A percentile compares a stretch with the other conserved stretches of the same genome.
Conservation (phyloP, 2,113 vertebrate species). For the Corythoichthys intestinalis region DNA sequence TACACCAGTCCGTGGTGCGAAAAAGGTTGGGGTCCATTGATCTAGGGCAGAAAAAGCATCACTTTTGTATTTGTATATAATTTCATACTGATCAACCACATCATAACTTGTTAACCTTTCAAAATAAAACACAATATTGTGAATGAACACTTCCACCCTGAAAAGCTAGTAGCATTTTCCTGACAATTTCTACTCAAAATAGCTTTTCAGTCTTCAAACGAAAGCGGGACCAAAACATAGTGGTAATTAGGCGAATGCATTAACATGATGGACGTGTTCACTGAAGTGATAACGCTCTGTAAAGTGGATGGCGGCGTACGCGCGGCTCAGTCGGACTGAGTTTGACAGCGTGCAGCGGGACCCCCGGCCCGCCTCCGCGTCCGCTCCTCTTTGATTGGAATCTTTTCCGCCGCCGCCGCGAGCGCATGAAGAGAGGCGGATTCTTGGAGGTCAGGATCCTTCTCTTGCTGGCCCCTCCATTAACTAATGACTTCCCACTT, state of each 20-base stretch:
- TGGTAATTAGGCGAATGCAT: constrained; percentile 36
- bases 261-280: constrained; percentile 42
- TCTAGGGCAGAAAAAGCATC: background rate
- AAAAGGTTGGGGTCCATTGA: background rate
- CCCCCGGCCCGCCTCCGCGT: constrained; percentile 26
- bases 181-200: background rate
- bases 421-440: constrained; percentile 14
- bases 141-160: background rate
- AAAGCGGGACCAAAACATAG: constrained; percentile 1
- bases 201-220: constrained; percentile 6
- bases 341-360: constrained; percentile 53
- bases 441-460: constrained; percentile 38
- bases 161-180: background rate
- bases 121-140: background rate
- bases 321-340: constrained; percentile 26
- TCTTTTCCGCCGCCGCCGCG: constrained; percentile 27
- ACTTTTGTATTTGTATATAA: background rate
- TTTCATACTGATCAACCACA: background rate
- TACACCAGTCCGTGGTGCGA: background rate
- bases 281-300: constrained; percentile 19
- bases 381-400: constrained; percentile 49
- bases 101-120: background rate
- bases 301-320: constrained; percentile 42
- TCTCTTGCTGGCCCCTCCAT: constrained; percentile 34
- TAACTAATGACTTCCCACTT: constrained; percentile 55